Base-by-base conservation (phyloP, 30 jellyfish, hydroid and myxozoan species). In the Rhopilema esculentum region DNA sequence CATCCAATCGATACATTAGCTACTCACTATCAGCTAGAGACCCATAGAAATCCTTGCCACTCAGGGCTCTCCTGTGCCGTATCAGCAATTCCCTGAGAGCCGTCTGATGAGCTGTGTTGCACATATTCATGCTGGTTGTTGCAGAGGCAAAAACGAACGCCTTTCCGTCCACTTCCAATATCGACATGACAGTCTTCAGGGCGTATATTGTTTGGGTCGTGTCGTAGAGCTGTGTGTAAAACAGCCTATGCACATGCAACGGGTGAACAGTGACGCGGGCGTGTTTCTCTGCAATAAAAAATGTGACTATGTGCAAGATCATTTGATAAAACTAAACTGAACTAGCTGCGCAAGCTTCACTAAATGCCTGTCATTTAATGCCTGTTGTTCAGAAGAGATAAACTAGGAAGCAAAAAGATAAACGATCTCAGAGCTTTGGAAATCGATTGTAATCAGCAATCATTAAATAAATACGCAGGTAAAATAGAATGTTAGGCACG, bases 31-130 rank as follows among this genome's bases (percentile, higher is more conserved):
- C 98, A 31, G 94, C 96, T 17, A 93, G 82, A 7, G 98, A 93
- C 12, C 98, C 98, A 79, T 88, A 93, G 81, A 93, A 93, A 49
- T 93, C 96, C 28, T 89, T 89, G 72, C 97, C 98, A 9, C 96
- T 79, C 85, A 93, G 64, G 19, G 93, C 98, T 26, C 97, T 80
- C 53, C 97, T 73, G 62, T 93, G 98, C 1, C 98, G 93, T 28
- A 93, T 93, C 85, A 93, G 69, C 33, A 93, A 87, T 82, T 93
- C 97, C 26, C 98, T 93, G 8, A 93, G 71, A 1, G 83, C 80
- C 21, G 89, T 53, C 86, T 93, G 98, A 75, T 93, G 98, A 19
- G 96, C 97, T 25, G 98, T 88, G 77, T 81, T 83, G 65, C 98
- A 88, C 84, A 93, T 88, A 79, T 80, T 93, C 97, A 93, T 89